A percentile compares a stretch with the other conserved stretches of the same genome.
Conservation (phyloP, 2,888 invertebrate genomes). For the Matsumyia berberina region DNA sequence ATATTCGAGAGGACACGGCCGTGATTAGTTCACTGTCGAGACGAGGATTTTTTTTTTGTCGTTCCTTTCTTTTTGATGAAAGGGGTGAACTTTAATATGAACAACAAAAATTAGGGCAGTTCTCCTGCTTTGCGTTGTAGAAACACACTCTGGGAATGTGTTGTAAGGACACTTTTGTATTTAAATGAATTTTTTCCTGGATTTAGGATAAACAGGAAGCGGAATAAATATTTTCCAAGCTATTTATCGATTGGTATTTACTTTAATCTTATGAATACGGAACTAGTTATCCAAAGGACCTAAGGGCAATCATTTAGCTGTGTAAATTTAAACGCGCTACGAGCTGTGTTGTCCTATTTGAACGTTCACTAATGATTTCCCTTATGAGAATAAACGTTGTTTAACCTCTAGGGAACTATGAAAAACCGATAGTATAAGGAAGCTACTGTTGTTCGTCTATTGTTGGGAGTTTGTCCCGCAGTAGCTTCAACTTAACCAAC, state of each 20-base stretch:
- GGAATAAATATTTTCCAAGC: neutral
- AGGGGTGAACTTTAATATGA: constrained; percentile 36
- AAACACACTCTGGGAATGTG: constrained; percentile 30
- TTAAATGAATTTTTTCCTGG: neutral
- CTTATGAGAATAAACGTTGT: no score
- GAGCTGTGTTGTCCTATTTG: no score
- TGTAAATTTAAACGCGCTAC: no score
- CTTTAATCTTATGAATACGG: no score
- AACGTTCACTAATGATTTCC: no score
- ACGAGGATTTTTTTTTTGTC: constrained; percentile 27
- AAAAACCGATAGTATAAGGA: no score
- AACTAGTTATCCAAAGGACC: no score
- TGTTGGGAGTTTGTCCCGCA: no score
- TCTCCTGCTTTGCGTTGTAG: constrained; percentile 16
- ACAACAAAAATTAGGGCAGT: constrained; percentile 47
- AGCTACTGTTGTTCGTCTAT: no score
- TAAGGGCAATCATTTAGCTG: no score
- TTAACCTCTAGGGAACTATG: no score
- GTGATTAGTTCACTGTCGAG: constrained; percentile 32
- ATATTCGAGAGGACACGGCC: constrained; percentile 20
- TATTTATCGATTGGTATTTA: neutral
- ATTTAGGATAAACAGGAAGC: neutral
- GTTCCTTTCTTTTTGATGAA: neutral
- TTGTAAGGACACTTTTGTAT: constrained; percentile 27
- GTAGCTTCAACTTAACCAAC: no score